These are phyloP conservation scores for Episyrphus balteatus DNA, from an alignment of 1,140 invertebrate genomes.

Conservation along the genomic window DNA sequence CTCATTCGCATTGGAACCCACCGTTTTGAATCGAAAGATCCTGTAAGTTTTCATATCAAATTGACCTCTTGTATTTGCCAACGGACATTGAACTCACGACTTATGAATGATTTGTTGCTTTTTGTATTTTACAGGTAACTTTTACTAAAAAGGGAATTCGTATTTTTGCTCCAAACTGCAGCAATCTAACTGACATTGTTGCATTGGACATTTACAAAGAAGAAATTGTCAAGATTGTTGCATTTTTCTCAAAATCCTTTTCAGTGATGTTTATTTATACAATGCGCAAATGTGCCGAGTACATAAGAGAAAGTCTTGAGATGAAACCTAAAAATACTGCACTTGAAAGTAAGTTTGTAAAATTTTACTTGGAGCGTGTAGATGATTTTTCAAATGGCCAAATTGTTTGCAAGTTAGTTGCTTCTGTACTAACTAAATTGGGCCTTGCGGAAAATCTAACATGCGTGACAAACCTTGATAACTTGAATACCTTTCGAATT, in stretches of 20 bases:
- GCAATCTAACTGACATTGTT: conserved; percentile 45
- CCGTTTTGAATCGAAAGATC: conserved; percentile 56
- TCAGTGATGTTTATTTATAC: conserved; percentile 71
- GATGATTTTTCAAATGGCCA: no score
- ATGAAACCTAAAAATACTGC: conserved; percentile 44
- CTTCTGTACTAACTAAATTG: no score
- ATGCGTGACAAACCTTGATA: no score
- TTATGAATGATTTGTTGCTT: neutral
- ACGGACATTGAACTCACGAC: neutral
- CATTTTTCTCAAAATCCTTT: conserved; percentile 58
- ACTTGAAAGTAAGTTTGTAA: conserved; percentile 8
- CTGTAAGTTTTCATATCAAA: conserved; percentile 45
- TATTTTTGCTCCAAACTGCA: conserved; percentile 52
- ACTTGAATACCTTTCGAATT: no score
- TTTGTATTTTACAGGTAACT: conserved; percentile 38
- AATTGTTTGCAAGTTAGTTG: no score
- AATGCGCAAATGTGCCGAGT: conserved; percentile 48
- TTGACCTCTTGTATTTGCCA: neutral
- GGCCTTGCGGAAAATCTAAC: no score
- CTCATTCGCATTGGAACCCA: conserved; percentile 71
- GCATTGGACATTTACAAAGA: conserved; percentile 49
- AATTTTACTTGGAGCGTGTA: no score
- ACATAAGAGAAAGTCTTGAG: conserved; percentile 54
- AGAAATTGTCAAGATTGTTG: conserved; percentile 59
- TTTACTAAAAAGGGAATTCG: conserved; percentile 54